Percentiles rank a stretch among this genome's conserved stretches.
phyloP scores from a whole-genome alignment of 2,113 vertebrate species.

The Edolisoma coerulescens region DNA sequence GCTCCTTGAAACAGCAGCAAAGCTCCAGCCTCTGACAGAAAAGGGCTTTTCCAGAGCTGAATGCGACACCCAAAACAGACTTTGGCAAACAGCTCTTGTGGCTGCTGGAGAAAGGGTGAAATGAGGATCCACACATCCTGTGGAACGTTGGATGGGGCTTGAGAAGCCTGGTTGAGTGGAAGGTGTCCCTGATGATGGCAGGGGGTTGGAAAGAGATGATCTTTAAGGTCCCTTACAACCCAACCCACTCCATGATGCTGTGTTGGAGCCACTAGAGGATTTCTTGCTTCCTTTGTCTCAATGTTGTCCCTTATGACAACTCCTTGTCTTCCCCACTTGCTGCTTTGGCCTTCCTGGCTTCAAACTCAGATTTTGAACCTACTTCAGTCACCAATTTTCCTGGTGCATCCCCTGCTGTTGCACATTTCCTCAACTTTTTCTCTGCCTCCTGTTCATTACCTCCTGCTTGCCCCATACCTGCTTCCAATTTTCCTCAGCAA shows the following conservation, averaged over 20 bases:
- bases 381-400: neutral
- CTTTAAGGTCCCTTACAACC: neutral
- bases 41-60: neutral
- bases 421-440: neutral
- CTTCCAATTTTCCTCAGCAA: neutral
- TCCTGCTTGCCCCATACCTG: neutral
- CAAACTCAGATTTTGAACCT: neutral
- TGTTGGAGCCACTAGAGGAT: neutral
- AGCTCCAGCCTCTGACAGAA: neutral
- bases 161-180: neutral
- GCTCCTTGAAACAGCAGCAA: neutral
- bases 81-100: neutral
- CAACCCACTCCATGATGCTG: neutral
- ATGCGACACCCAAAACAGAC: fast-evolving
- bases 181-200: neutral
- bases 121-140: neutral
- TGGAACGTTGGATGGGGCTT: neutral
- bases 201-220: neutral
- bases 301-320: neutral
- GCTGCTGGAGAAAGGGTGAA: neutral
- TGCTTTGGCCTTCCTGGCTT: neutral
- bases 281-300: neutral
- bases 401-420: neutral
- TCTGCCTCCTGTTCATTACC: neutral
- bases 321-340: neutral